Base-by-base conservation (phyloP, 2,113 vertebrate species). In the Spheniscus mendiculus region DNA sequence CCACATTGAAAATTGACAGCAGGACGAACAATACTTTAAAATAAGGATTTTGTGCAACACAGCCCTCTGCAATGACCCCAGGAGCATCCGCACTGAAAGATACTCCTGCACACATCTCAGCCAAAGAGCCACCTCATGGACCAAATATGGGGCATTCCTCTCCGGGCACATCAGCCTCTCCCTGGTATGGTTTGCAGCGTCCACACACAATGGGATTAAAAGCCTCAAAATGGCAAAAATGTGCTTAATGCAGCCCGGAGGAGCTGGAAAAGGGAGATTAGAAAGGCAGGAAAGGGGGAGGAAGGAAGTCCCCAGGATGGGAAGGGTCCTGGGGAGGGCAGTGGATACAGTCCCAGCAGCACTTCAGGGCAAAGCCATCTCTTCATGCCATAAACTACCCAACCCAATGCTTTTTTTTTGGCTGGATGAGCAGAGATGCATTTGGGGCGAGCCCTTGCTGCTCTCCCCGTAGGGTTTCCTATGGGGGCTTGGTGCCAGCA, bases 401-500 rank as follows among this genome's bases (percentile, higher is more conserved):
- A 70, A 12, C 4, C 32, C 26, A 34, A 11, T 1, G 15, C 9
- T 10, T 50, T 27, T 44, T 44, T 40, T 91, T 62, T 45, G 20
- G 12, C 40, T 63, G 38, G 13, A 9, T 30, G 42, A 89, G 66
- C 80, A 86, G 66, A 38, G 29, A 9, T 3, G 5, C 1, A 0
- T 50, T 87, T 19, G 27, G 72, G 72, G 42, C 20, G 32, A 81
- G 62, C 53, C 49, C 9, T 5, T 34, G 15, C 29, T 86, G 23
- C 19, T 4, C 15, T 40, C 13, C 20, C 25, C 2, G 0, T 5
- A 20, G 47, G 12, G 3, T 7, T 76, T 67, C 30, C 65, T 30
- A 9, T 0, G 1, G 32, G 21, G 7, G 2, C 26, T 79, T 0
- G 0, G 11, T 47, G 50, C 59, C 1, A 0, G 86, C 53, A 90